These are phyloP conservation scores for Clavelina lepadiformis DNA, from an alignment of 23 tunicate genomes.

Conservation along the genomic window DNA sequence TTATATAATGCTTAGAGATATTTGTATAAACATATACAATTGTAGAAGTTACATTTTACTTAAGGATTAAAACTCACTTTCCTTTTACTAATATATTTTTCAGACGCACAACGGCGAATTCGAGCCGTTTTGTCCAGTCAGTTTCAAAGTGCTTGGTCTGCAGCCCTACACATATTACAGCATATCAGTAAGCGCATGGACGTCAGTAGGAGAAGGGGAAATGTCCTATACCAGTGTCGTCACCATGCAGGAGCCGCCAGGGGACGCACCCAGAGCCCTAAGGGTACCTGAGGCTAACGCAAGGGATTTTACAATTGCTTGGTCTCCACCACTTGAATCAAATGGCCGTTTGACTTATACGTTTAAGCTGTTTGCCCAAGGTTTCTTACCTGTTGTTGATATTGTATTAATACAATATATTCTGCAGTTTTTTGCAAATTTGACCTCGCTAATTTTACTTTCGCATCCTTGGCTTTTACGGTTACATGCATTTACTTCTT, in stretches of 20 bases:
- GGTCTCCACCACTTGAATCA: conserved; percentile 17
- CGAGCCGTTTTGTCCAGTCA: conserved; percentile 16
- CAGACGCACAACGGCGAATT: no score
- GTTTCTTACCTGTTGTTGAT: no score
- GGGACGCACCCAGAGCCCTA: conserved; percentile 35
- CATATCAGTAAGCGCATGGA: conserved; percentile 27
- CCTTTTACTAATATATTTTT: no score
- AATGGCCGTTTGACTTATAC: conserved; percentile 21
- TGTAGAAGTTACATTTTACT: not conserved
- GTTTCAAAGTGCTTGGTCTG: conserved; percentile 1
- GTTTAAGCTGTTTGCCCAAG: not conserved
- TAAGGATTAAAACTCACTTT: not conserved
- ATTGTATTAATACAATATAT: not conserved
- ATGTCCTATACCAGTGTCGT: not conserved
- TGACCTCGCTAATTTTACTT: not conserved
- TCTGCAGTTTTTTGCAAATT: not conserved
- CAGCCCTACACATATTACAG: conserved; percentile 24
- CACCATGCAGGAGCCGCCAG: conserved; percentile 32
- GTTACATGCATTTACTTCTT: no score
- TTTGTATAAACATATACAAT: not conserved
- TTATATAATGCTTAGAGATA: no score
- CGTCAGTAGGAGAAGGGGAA: conserved; percentile 32
- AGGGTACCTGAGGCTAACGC: not conserved
- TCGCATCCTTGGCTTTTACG: no score
- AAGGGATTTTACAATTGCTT: not conserved